phyloP scores from a whole-genome alignment of 2,797 vertebrate species.

The Tolypeutes matacus region DNA sequence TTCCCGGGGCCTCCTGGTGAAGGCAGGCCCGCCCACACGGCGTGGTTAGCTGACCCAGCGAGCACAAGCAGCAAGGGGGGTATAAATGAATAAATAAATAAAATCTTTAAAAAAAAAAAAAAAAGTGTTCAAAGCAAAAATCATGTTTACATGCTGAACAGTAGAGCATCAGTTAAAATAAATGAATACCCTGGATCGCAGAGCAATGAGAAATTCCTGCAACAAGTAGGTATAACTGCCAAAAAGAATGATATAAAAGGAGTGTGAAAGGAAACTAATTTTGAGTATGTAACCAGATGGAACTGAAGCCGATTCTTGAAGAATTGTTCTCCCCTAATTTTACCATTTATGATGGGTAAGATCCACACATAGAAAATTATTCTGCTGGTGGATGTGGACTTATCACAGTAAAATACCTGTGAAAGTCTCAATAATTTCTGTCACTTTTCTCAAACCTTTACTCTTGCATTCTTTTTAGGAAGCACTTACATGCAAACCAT shows the following conservation, averaged over 20 bases:
- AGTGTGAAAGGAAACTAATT: slow-evolving; percentile 19
- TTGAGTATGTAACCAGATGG: not conserved
- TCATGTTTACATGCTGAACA: not conserved
- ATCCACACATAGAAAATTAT: slow-evolving; percentile 21
- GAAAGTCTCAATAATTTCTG: not conserved
- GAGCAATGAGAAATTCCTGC: slow-evolving; percentile 49
- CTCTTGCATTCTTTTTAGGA: slow-evolving; percentile 34
- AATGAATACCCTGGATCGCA: slow-evolving; percentile 1
- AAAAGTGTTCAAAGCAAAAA: slow-evolving; percentile 51
- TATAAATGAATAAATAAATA: too few relatives aligned
- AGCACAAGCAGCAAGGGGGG: too few relatives aligned
- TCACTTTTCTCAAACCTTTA: slow-evolving; percentile 41
- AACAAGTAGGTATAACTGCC: not conserved
- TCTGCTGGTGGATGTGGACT: not conserved
- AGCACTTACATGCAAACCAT: not conserved
- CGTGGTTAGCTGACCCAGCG: too few relatives aligned
- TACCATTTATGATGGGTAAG: not conserved
- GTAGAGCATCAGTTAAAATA: not conserved
- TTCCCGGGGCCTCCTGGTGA: too few relatives aligned
- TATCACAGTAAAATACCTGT: not conserved
- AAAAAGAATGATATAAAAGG: slow-evolving; percentile 28
- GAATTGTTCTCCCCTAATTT: not conserved
- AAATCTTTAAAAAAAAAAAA: too few relatives aligned
- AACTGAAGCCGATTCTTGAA: slow-evolving; percentile 17
- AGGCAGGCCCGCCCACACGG: too few relatives aligned